A percentile compares a stretch with the other conserved stretches of the same genome.
Conservation (phyloP, 2,113 vertebrate genomes). For the Daboia siamensis region DNA sequence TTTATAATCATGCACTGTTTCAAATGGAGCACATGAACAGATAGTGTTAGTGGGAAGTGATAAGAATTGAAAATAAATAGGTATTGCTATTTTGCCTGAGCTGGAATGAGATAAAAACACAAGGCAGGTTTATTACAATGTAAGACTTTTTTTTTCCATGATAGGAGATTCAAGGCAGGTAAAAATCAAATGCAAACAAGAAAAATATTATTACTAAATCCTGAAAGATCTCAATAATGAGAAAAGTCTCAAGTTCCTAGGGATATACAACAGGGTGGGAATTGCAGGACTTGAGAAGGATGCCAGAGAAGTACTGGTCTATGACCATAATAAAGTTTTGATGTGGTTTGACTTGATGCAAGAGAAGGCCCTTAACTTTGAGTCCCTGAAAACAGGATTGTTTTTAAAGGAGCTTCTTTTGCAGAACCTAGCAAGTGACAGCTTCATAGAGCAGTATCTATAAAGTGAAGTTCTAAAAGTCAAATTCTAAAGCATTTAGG, state of each 20-base stretch:
- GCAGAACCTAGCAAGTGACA: background rate
- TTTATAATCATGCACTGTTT: slow-evolving; percentile 49
- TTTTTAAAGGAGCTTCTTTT: background rate
- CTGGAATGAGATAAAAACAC: slow-evolving; percentile 37
- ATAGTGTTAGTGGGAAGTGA: slow-evolving; percentile 49
- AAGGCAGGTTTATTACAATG: slow-evolving; percentile 13
- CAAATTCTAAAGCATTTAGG: background rate
- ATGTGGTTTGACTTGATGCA: background rate
- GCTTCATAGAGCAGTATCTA: background rate
- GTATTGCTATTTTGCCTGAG: slow-evolving; percentile 45
- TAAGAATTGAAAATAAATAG: slow-evolving; percentile 52
- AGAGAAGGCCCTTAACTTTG: background rate
- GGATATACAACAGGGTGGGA: background rate
- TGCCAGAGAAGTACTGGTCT: background rate
- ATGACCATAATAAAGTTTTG: background rate
- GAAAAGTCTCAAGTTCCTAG: background rate
- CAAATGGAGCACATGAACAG: slow-evolving; percentile 30
- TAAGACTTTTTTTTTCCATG: background rate
- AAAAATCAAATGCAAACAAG: background rate
- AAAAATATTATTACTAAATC: background rate
- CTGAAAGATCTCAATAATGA: background rate
- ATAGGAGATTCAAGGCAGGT: background rate
- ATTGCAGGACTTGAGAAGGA: background rate
- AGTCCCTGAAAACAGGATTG: background rate
- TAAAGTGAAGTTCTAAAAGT: background rate